Conservation (phyloP, 2,888 invertebrate species). For the Drosophila neotestacea region DNA sequence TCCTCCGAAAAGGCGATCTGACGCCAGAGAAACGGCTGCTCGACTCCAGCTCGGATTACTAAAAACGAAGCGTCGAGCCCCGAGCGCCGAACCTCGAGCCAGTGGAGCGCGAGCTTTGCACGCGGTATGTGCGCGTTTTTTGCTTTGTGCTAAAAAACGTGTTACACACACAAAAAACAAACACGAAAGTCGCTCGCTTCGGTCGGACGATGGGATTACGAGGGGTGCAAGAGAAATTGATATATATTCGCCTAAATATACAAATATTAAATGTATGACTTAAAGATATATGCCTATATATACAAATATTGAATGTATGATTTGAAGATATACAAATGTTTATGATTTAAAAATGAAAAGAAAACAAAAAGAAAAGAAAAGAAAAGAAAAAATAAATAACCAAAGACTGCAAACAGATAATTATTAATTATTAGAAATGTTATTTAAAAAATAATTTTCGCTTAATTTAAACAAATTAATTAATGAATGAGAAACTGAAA, state of each 20-base stretch:
- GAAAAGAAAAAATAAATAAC: slow-evolving; percentile 84
- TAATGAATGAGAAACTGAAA: slow-evolving; percentile 27
- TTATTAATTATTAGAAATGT: slow-evolving; percentile 86
- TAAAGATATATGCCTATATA: slow-evolving; percentile 53
- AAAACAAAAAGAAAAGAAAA: slow-evolving; percentile 73
- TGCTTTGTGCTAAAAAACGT: slow-evolving; percentile 57
- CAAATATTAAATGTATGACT: slow-evolving; percentile 60
- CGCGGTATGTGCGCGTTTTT: slow-evolving; percentile 58
- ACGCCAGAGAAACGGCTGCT: slow-evolving; percentile 85
- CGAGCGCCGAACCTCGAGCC: too few species aligned
- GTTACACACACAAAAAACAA: slow-evolving; percentile 25
- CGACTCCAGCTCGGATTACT: slow-evolving; percentile 85
- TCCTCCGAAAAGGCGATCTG: slow-evolving; percentile 84
- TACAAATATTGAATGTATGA: slow-evolving; percentile 50
- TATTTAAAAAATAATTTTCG: slow-evolving; percentile 83
- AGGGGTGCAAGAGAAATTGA: slow-evolving; percentile 10
- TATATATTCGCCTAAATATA: slow-evolving; percentile 39
- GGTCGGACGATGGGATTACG: neutral
- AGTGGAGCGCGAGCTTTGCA: too few species aligned
- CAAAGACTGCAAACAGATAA: slow-evolving; percentile 86
- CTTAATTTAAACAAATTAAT: slow-evolving; percentile 61
- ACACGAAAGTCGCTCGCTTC: slow-evolving; percentile 12
- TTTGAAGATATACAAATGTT: slow-evolving; percentile 45
- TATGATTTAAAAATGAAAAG: slow-evolving; percentile 75
- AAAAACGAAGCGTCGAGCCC: slow-evolving; percentile 19